phyloP scores from a whole-genome alignment of 2,888 invertebrate species.

The Netelia melanura region DNA sequence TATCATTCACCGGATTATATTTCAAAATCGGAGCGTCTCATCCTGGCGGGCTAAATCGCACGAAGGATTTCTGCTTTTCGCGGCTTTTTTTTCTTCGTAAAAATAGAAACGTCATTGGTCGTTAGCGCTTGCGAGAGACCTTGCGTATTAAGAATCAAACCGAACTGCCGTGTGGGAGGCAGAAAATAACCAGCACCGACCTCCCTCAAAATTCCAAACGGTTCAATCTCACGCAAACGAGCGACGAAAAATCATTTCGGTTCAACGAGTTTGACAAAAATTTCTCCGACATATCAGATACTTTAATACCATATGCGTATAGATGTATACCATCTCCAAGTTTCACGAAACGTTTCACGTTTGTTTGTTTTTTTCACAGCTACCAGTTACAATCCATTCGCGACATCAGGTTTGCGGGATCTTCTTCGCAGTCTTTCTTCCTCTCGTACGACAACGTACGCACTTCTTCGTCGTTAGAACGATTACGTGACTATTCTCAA shows the following conservation, averaged over 20 bases:
- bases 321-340: no score
- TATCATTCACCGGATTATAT: not conserved
- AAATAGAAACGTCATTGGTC: conserved; percentile 75
- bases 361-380: not conserved
- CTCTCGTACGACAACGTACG: conserved; percentile 15
- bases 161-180: conserved; percentile 34
- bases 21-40: not conserved
- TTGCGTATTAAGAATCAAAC: conserved; percentile 26
- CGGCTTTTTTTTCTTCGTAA: conserved; percentile 68
- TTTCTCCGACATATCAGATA: conserved; percentile 3
- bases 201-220: conserved; percentile 53
- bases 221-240: conserved; percentile 40
- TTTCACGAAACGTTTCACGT: no score
- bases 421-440: conserved; percentile 3
- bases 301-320: not conserved
- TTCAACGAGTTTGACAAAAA: not conserved
- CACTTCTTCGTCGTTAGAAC: not conserved
- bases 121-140: conserved; percentile 58
- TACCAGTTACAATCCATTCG: not conserved
- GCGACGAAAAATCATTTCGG: not conserved
- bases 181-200: conserved; percentile 62
- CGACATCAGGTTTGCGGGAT: conserved; percentile 11
- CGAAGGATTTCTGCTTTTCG: conserved; percentile 15
- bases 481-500: conserved; percentile 46
- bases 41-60: conserved; percentile 8